Evolutionary conservation across 2,797 vertebrate genomes (phyloP), one percentile per base, ranked within the genome.

Genomic region (Muraenolepis orangiensis): DNA sequence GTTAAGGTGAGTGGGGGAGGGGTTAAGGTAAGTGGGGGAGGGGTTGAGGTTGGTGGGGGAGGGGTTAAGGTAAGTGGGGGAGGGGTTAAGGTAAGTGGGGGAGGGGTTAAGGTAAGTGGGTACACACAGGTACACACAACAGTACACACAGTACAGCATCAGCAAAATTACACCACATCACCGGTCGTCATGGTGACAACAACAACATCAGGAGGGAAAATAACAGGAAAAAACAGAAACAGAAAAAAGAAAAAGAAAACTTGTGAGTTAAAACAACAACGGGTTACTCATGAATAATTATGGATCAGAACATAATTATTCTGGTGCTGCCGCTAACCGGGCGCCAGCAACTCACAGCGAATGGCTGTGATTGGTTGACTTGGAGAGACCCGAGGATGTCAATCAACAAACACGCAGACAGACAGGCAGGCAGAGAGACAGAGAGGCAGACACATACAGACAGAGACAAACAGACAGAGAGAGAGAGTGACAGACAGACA

Each of bases 141-240:
- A 79, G 76, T 78, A 84, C 73, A 76, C 69, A 75, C 85, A 57
- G 51, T 7, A 57, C n/a, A n/a, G n/a, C 51, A 57, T 7, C 20
- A 57, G 51, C 7, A n/a, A n/a, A n/a, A 51, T 51, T 20, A 51
- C 42, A 51, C 18, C 42, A 51, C 42, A n/a, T n/a, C n/a, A n/a
- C n/a, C n/a, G n/a, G n/a, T n/a, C n/a, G 18, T 57, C 51, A 57
- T 23, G 51, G 51, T 20, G 6, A 57, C n/a, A 6, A 7, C 23
- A 72, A 66, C 32, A 66, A 76, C 13, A 77, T 30, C 72, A 81
- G 51, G 76, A 61, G 46, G 73, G 70, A 87, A 80, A 64, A 12
- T 61, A 82, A 74, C 70, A 66, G 72, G 72, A 18, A 67, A 75
- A 73, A 64, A 61, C 69, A 72, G 30, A 66, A 23, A 78, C 16